Conservation (phyloP, 2,113 vertebrate species). For the Bos taurus region DNA sequence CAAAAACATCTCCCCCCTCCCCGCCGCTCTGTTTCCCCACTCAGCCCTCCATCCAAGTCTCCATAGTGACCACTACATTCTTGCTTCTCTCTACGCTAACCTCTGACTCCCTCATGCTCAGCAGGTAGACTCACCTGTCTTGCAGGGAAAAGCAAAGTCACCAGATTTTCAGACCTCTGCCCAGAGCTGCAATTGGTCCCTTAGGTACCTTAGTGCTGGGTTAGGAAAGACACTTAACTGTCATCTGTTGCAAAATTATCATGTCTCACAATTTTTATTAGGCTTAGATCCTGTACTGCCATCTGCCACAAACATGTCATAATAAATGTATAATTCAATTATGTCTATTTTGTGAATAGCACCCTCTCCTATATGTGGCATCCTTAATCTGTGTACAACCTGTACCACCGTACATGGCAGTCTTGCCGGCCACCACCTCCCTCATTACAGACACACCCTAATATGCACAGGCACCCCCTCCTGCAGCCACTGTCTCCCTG, state of each 20-base stretch:
- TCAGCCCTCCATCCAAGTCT: background rate
- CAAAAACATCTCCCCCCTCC: background rate
- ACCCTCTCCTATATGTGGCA: background rate
- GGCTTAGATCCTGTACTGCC: background rate
- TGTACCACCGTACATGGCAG: background rate
- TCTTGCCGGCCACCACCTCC: background rate
- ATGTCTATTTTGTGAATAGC: background rate
- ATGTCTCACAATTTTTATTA: background rate
- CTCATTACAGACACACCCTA: background rate
- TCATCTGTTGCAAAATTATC: background rate
- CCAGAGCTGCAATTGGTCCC: background rate
- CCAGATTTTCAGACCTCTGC: background rate
- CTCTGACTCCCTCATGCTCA: background rate
- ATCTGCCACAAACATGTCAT: conserved; percentile 19
- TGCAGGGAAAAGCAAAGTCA: background rate
- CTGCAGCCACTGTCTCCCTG: background rate
- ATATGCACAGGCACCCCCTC: background rate
- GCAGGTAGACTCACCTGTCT: background rate
- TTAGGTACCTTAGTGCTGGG: background rate
- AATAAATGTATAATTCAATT: background rate
- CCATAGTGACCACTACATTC: background rate
- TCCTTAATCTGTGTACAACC: background rate
- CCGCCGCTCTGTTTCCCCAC: background rate
- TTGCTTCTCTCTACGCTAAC: background rate
- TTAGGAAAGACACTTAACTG: background rate